Evolutionary conservation across 92 coral and sea anemone genomes (phyloP), one percentile per base, ranked within the genome.

Genomic region (Bergia puertoricense): DNA sequence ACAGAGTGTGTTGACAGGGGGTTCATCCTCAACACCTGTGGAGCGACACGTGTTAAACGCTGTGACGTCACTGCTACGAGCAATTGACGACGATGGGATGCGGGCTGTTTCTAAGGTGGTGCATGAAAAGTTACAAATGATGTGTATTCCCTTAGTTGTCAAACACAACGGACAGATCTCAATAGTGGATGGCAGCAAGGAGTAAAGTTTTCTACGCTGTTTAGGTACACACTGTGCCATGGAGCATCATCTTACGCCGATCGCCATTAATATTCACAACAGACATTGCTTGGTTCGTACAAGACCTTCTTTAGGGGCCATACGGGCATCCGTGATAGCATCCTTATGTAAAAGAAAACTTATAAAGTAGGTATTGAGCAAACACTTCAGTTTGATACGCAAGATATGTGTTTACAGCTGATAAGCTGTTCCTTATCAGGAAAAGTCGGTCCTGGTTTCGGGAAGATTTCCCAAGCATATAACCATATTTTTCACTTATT

Each of bases 11-110:
- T 71, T 82, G 40, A 81, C 91, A 37, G 79, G 87, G 7, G 88
- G 88, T 36, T 62, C 89, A n/a, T 22, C 76, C 16, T 84, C 87
- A 37, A 85, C 51, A 45, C 95, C 96, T 36, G 90, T 91, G 41
- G 98, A 92, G 91, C 68, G 98, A 82, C 94, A 93, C 59, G 95
- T 95, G 37, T 86, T 95, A 18, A 93, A 89, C 72, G 98, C 98
- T 45, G 96, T 95, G 37, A 91, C 91, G 66, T 93, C 96, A 42
- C 79, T 95, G 11, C n/a, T 95, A 44, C 86, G 88, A 2, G 81
- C 88, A 1, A 81, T 95, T 3, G 91, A 92, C 41, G 82, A 93
- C 4, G 89, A 95, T 6, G 98, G 91, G 13, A 83, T 95, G 77
- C 77, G 86, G 11, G 90, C 83, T 73, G 93, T 95, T 36, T 95